Conservation (phyloP, 2,888 invertebrate species). For the Chydorus sphaericus region DNA sequence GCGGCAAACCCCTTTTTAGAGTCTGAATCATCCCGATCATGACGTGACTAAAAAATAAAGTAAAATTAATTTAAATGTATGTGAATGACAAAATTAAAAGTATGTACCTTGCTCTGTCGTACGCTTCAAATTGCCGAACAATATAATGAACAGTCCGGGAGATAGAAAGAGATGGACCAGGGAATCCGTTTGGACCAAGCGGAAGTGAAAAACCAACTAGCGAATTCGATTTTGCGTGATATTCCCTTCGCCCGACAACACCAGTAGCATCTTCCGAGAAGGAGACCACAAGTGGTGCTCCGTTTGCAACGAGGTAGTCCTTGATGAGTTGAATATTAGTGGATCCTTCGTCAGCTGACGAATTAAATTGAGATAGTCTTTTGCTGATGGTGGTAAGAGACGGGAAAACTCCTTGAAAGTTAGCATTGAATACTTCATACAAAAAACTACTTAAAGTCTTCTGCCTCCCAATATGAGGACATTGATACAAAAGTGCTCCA, state of each 20-base stretch:
- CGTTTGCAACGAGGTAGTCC: not conserved
- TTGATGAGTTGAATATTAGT: not conserved
- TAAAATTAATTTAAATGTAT: too few species aligned
- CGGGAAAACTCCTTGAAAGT: conserved; percentile 2
- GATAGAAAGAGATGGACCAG: not conserved
- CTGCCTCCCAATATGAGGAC: not conserved
- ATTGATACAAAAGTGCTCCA: not conserved
- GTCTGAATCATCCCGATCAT: not conserved
- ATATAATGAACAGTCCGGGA: not conserved
- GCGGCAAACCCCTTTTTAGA: not conserved
- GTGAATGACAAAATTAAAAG: too few species aligned
- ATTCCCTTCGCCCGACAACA: not conserved
- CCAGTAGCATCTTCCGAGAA: not conserved
- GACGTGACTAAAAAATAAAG: too few species aligned
- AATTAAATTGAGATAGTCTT: not conserved
- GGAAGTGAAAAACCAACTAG: not conserved
- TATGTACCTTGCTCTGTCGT: not conserved
- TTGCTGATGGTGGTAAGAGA: not conserved
- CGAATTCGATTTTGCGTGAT: not conserved
- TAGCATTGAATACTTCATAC: not conserved
- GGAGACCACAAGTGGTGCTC: not conserved
- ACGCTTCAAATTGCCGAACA: not conserved
- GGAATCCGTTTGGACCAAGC: not conserved
- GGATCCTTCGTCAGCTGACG: not conserved
- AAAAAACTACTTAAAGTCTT: too few species aligned